Conservation (phyloP, 2,113 vertebrate genomes). For the Uria aalge region DNA sequence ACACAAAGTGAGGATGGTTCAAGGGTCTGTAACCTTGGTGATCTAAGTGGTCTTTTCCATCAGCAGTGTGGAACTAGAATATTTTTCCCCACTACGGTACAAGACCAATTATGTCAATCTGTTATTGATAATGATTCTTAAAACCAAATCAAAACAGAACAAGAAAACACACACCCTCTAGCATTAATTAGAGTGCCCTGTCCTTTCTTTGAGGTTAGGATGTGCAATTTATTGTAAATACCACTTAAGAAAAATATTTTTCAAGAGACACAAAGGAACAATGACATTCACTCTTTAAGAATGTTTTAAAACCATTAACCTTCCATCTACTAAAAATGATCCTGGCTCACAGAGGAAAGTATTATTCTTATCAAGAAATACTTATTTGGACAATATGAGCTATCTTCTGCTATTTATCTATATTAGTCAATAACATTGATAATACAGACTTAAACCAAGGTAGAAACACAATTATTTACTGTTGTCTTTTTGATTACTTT, state of each 20-base stretch:
- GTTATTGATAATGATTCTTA: neutral
- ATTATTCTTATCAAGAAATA: neutral
- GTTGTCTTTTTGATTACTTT: constrained; percentile 67
- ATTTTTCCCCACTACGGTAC: neutral
- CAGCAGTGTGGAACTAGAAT: neutral
- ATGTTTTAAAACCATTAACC: neutral
- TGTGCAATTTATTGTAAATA: neutral
- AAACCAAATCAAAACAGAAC: neutral
- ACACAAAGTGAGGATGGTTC: neutral
- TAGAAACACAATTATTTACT: constrained; percentile 61
- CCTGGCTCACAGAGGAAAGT: neutral
- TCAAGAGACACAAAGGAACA: neutral
- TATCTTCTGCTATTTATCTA: constrained; percentile 16
- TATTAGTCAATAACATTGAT: constrained; percentile 25
- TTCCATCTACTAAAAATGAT: neutral
- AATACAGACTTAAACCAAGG: constrained; percentile 41
- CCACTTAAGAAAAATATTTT: neutral
- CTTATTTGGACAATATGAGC: neutral
- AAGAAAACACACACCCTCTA: neutral
- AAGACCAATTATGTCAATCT: neutral
- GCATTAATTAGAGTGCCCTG: neutral
- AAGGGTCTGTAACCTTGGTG: neutral
- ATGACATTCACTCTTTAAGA: neutral
- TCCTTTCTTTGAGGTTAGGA: neutral
- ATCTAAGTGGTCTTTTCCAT: neutral